Base-by-base conservation (phyloP, 1,140 invertebrate species). In the Polypedilum pembai region DNA sequence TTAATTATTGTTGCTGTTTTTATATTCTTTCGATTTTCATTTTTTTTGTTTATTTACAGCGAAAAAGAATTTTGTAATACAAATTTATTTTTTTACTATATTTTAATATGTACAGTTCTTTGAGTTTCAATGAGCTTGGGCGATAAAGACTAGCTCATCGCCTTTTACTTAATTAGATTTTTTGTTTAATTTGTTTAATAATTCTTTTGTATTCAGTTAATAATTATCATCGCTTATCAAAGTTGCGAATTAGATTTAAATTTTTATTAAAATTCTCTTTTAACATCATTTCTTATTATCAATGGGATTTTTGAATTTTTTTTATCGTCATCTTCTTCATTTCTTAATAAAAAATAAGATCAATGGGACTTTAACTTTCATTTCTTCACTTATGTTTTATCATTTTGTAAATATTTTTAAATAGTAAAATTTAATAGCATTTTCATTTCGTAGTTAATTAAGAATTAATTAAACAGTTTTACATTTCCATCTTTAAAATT, bases 321-420 rank as follows among this genome's bases (percentile, higher is more conserved):
- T 33, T 33, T n/a, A n/a, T n/a, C n/a, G n/a, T n/a, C n/a, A n/a
- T n/a, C n/a, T 15, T 56, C 45, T 56, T n/a, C 12, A 56, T n/a
- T 45, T 45, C n/a, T 56, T 56, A 56, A 56, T 33, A 56, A 56
- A 56, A 56, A 56, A n/a, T 56, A 56, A 56, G 45, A 56, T 56
- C 45, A 56, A 56, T 56, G 45, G 45, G 45, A 56, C 45, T 56
- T 56, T 56, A 56, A n/a, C n/a, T 56, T n/a, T 56, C 45, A 15
- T 56, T 56, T 8, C 41, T 45, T 45, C 41, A 45, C 12, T 56
- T 56, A 56, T n/a, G 15, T 56, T 56, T 56, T 56, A 45, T 45
- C 41, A n/a, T 56, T 4, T 56, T 56, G 45, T 56, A 56, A 56
- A 56, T 56, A 56, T n/a, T 8, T 56, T 56, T 56, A n/a, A 56